phyloP scores from a whole-genome alignment of 1,140 invertebrate species.

The Bicyclus anynana region DNA sequence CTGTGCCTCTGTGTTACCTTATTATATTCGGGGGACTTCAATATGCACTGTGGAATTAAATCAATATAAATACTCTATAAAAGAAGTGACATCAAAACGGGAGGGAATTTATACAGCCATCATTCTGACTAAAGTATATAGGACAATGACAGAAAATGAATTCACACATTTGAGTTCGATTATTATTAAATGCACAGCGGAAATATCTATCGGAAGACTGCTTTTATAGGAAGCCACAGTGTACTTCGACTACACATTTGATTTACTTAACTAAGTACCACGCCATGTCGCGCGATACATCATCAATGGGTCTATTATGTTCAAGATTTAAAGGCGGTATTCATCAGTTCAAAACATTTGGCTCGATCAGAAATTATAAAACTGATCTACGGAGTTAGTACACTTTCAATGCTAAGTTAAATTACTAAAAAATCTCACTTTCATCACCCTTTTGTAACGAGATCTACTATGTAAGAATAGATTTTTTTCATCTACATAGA shows the following conservation, averaged over 20 bases:
- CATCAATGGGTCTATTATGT: constrained; percentile 47
- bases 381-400: constrained; percentile 63
- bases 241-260: constrained; percentile 62
- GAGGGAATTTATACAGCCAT: constrained; percentile 32
- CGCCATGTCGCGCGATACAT: constrained; percentile 45
- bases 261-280: constrained; percentile 68
- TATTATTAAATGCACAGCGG: constrained; percentile 69
- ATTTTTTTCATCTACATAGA: constrained; percentile 8
- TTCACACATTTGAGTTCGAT: constrained; percentile 38
- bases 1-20: constrained; percentile 18
- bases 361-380: constrained; percentile 62
- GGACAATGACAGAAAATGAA: constrained; percentile 16
- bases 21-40: constrained; percentile 37
- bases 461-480: constrained; percentile 1
- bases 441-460: constrained; percentile 12
- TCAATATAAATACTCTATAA: constrained; percentile 24
- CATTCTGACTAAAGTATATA: constrained; percentile 17
- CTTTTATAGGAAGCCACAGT: constrained; percentile 72
- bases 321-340: constrained; percentile 70
- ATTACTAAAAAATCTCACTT: constrained; percentile 10
- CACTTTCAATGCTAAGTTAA: constrained; percentile 15
- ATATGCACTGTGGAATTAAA: constrained; percentile 50
- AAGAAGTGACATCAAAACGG: constrained; percentile 36
- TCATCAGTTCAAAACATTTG: constrained; percentile 72
- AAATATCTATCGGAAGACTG: constrained; percentile 76